Conservation (phyloP, 2,797 vertebrate genomes). For the Semaprochilodus insignis region DNA sequence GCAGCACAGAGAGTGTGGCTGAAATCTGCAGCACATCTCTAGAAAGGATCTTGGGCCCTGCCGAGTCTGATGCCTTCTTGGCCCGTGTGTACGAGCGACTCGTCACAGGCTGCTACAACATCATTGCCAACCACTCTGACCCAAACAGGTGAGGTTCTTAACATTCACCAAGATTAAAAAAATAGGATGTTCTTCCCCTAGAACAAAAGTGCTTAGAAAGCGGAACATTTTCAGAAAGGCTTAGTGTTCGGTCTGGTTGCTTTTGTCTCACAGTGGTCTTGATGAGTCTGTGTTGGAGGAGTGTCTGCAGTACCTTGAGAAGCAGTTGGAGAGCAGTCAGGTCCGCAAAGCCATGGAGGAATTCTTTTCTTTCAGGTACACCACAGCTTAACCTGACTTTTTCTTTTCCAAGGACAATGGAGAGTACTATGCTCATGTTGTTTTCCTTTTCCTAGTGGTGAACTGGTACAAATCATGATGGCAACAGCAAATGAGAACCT, state of each 20-base stretch:
- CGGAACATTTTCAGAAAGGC: neutral
- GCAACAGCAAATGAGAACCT: conserved; percentile 96
- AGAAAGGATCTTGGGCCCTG: conserved; percentile 93
- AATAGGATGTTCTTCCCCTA: neutral
- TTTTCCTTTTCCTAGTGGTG: conserved; percentile 80
- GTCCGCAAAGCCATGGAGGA: conserved; percentile 99
- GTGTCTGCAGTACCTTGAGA: conserved; percentile 96
- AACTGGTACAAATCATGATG: conserved; percentile 99
- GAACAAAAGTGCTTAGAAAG: neutral
- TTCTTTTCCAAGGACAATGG: neutral
- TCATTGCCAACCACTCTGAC: conserved; percentile 93
- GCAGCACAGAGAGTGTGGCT: conserved; percentile 93
- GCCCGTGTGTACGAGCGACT: conserved; percentile 93
- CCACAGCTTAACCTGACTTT: neutral
- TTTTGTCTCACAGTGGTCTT: conserved; percentile 82
- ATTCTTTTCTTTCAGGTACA: conserved; percentile 96
- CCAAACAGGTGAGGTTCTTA: conserved; percentile 84
- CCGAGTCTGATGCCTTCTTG: conserved; percentile 94
- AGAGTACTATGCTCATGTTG: neutral
- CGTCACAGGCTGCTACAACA: conserved; percentile 95
- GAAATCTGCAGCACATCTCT: conserved; percentile 95
- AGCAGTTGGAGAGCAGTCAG: conserved; percentile 94
- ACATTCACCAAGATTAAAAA: neutral
- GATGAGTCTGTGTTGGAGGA: conserved; percentile 96
- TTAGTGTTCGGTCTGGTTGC: neutral